phyloP scores from a whole-genome alignment of 1,140 invertebrate species.

The Conus ventricosus region DNA sequence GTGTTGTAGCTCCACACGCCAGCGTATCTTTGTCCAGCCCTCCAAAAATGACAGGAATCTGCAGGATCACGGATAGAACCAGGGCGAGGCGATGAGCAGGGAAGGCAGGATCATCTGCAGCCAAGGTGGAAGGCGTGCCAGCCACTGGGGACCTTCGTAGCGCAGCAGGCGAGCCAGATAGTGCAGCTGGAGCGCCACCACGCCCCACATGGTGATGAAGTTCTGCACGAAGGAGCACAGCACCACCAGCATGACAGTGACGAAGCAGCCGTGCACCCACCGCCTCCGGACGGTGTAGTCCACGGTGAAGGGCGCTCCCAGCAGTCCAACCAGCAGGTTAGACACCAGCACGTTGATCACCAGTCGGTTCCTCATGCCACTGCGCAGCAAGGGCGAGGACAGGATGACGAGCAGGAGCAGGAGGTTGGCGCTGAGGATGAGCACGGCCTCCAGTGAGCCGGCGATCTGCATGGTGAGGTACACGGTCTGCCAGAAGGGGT shows the following conservation, averaged over 20 bases:
- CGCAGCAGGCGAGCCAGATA: slow-evolving; percentile 67
- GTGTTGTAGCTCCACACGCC: background rate
- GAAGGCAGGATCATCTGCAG: background rate
- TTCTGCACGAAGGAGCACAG: background rate
- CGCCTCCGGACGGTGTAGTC: background rate
- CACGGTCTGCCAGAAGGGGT: background rate
- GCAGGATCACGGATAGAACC: background rate
- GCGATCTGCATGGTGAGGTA: too few species aligned
- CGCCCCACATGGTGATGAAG: slow-evolving; percentile 13
- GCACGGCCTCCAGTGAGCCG: background rate
- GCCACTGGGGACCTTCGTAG: slow-evolving; percentile 46
- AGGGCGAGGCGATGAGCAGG: background rate
- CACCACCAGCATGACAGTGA: background rate
- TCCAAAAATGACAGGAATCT: background rate
- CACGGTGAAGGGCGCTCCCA: slow-evolving; percentile 7
- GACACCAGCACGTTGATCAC: slow-evolving; percentile 2
- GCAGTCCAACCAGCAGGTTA: slow-evolving; percentile 11
- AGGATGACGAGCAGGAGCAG: slow-evolving; percentile 3
- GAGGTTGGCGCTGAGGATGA: background rate
- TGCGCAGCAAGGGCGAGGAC: background rate
- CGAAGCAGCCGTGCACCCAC: slow-evolving; percentile 2
- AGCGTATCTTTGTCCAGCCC: background rate
- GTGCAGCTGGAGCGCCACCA: slow-evolving; percentile 41
- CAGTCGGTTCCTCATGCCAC: background rate
- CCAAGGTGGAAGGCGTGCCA: background rate